Evolutionary conservation across 2,888 invertebrate genomes (phyloP), one percentile per base, ranked within the genome.

Genomic region (Sarcophaga subvicina): DNA sequence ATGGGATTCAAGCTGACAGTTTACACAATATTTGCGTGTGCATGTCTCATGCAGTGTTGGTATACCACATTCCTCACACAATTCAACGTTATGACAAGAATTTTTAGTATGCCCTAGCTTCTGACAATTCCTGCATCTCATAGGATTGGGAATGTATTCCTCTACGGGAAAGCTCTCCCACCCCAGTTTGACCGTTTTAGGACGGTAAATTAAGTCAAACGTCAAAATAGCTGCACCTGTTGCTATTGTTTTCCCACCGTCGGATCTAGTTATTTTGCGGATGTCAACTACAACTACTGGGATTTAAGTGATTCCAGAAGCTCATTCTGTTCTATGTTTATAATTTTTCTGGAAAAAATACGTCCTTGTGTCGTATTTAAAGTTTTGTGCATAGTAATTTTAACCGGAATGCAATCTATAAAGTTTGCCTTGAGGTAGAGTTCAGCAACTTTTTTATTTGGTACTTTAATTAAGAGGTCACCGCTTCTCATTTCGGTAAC

Each of bases 181-280:
- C 4, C 71, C 71, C 47, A 73, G 20, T 63, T 72, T 62, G 3
- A 71, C 3, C n/a, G 17, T 17, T 11, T 76, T 47, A 2, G 82
- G 71, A 17, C 63, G 62, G 37, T 70, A 45, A 3, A 82, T 59
- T 12, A 71, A 45, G 11, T 81, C 75, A 8, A 81, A 76, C 1
- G 75, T 81, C 22, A 76, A 45, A 47, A 76, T 64, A 20, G 71
- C 70, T 20, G 81, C 75, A 20, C 81, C 81, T 45, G 69, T 75
- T 4, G 81, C 37, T 37, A 37, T 37, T 37, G 6, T 37, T 37
- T 37, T 37, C 37, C 37, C 37, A 37, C 37, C 37, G 6, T 37
- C 37, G 37, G 37, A 37, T 6, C 37, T 37, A 37, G 37, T 37
- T 27, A 37, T 37, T 37, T 37, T 37, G 37, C 37, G 37, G 6